These are phyloP conservation scores for Peucedramus taeniatus DNA, from an alignment of 2,113 vertebrate species.

Conservation along the genomic window DNA sequence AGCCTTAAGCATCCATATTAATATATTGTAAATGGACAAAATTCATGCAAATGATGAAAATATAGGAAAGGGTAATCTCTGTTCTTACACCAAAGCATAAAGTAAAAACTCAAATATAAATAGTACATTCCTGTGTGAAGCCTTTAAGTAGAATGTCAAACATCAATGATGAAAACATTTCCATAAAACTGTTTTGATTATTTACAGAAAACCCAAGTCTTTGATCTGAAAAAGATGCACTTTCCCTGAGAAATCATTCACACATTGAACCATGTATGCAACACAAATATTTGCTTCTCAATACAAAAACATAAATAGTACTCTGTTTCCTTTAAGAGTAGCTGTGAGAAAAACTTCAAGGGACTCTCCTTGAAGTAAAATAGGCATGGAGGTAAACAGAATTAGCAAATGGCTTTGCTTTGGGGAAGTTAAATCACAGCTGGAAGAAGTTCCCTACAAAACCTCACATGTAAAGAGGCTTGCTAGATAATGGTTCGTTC, in stretches of 20 bases:
- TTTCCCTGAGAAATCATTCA: neutral
- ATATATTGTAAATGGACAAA: neutral
- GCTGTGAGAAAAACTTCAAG: neutral
- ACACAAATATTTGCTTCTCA: neutral
- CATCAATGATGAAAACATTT: neutral
- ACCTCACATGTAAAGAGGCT: neutral
- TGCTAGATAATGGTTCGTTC: neutral
- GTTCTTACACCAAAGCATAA: neutral
- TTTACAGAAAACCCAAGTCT: neutral
- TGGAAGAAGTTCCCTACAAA: neutral
- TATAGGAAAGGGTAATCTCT: neutral
- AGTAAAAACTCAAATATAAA: neutral
- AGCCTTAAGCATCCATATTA: neutral
- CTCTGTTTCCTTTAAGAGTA: neutral
- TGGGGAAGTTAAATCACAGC: neutral
- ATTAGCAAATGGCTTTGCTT: neutral
- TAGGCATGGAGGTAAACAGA: neutral
- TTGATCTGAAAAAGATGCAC: neutral
- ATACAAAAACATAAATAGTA: neutral
- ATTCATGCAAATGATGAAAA: neutral
- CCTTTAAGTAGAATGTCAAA: neutral
- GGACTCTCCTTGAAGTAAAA: neutral
- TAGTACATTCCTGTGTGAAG: neutral
- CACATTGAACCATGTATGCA: neutral
- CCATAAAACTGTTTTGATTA: neutral